These are phyloP conservation scores for Drosophila planitibia DNA, from an alignment of 2,888 invertebrate genomes.

Conservation along the genomic window DNA sequence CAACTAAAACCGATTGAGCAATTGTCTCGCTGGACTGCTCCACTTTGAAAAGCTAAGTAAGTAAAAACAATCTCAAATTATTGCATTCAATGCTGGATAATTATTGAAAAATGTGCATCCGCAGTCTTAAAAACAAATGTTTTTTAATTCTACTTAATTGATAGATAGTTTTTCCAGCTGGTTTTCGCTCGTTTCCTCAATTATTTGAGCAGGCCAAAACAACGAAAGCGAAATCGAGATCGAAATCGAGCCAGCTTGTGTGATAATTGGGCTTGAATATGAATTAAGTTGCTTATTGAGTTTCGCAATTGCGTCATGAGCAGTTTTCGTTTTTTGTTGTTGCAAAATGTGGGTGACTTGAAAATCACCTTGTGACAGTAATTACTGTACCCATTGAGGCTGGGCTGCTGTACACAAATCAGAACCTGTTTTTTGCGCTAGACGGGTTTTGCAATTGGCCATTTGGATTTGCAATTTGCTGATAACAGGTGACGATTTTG, in stretches of 20 bases:
- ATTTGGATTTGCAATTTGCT: slow-evolving; percentile 28
- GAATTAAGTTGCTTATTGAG: slow-evolving; percentile 32
- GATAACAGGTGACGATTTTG: slow-evolving; percentile 53
- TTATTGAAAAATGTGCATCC: slow-evolving; percentile 47
- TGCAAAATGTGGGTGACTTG: slow-evolving; percentile 43
- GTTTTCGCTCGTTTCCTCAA: slow-evolving; percentile 60
- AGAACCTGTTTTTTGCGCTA: slow-evolving; percentile 26
- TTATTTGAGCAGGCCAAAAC: slow-evolving; percentile 19
- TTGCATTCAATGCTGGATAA: slow-evolving; percentile 35
- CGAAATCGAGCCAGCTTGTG: slow-evolving; percentile 15
- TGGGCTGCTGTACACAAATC: background rate
- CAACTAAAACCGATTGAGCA: slow-evolving; percentile 34
- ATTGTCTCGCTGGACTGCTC: slow-evolving; percentile 23
- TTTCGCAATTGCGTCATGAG: slow-evolving; percentile 24
- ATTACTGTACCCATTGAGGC: slow-evolving; percentile 7
- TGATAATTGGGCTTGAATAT: slow-evolving; percentile 33
- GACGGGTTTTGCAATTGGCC: slow-evolving; percentile 43
- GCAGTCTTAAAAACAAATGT: slow-evolving; percentile 33
- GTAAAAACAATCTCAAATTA: slow-evolving; percentile 18
- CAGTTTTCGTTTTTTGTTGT: background rate
- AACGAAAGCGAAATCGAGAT: slow-evolving; percentile 7
- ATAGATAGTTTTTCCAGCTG: slow-evolving; percentile 51
- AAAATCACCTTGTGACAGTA: slow-evolving; percentile 19
- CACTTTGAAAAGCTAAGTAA: slow-evolving; percentile 26
- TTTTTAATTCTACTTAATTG: slow-evolving; percentile 59